Percentiles rank a stretch among this genome's conserved stretches.
Conservation (phyloP, 64 coral and sea anemone genomes). For the Acropora yongei region DNA sequence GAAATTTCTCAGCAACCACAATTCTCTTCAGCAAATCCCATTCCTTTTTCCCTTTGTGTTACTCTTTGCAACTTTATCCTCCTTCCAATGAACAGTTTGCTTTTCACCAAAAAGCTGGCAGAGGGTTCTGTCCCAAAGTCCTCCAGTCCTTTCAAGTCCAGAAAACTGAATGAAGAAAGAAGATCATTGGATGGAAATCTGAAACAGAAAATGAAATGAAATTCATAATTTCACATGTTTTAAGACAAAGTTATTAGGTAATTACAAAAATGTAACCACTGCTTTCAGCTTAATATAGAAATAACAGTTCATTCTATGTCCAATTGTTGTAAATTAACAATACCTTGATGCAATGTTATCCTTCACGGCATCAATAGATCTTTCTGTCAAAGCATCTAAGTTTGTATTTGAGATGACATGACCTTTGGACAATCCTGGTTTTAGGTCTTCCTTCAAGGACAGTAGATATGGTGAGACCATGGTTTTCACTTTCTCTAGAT, state of each 20-base stretch:
- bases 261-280: too few species aligned
- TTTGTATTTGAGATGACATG: neutral
- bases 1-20: slow-evolving; percentile 40
- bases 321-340: too few species aligned
- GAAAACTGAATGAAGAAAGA: neutral
- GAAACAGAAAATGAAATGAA: neutral
- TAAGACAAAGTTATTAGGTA: neutral
- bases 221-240: neutral
- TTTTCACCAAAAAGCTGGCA: neutral
- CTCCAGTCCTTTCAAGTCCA: slow-evolving; percentile 16
- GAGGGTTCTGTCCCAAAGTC: slow-evolving; percentile 28
- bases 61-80: slow-evolving; percentile 1
- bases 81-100: slow-evolving; percentile 32
- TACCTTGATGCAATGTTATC: neutral
- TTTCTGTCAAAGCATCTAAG: neutral
- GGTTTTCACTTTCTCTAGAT: neutral
- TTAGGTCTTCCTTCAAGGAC: neutral
- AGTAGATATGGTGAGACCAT: neutral
- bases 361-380: neutral
- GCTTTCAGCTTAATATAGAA: too few species aligned
- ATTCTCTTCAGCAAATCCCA: slow-evolving; percentile 53
- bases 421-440: neutral
- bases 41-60: neutral
- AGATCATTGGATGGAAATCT: slow-evolving; percentile 55
- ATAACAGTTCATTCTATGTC: too few species aligned